Evolutionary conservation across 2,888 invertebrate species (phyloP).

Genomic region (Lissocephala sabroskyi): DNA sequence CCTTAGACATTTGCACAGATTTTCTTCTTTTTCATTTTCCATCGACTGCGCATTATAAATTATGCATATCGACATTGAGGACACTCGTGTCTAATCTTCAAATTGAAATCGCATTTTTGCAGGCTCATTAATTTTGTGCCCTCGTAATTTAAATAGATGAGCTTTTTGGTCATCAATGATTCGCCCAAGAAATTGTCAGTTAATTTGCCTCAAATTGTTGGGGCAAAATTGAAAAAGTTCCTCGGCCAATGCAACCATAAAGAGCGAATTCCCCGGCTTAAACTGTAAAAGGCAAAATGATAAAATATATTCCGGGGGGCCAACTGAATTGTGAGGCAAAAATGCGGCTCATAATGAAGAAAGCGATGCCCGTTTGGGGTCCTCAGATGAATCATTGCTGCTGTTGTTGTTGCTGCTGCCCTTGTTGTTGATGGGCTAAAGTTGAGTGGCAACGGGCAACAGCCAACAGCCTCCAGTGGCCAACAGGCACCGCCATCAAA

Average conservation of each 20-base stretch:
- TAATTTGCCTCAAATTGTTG: constrained; percentile 18
- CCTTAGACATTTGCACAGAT: too few relatives aligned
- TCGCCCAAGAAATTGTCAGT: constrained; percentile 36
- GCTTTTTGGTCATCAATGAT: too few relatives aligned
- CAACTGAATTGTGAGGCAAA: constrained; percentile 48
- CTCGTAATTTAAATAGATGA: constrained; percentile 30
- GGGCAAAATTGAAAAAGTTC: too few relatives aligned
- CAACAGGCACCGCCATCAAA: too few relatives aligned
- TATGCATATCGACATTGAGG: constrained; percentile 49
- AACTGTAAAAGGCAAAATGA: constrained; percentile 34
- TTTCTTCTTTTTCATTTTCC: not conserved
- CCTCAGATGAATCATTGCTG: constrained; percentile 11
- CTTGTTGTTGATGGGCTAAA: constrained; percentile 40
- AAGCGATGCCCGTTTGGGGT: constrained; percentile 22
- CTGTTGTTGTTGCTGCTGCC: constrained; percentile 9
- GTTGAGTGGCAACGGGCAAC: constrained; percentile 39
- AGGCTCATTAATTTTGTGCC: constrained; percentile 45
- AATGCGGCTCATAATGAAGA: constrained; percentile 28
- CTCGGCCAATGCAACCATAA: too few relatives aligned
- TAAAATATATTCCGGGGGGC: constrained; percentile 51
- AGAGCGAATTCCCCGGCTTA: too few relatives aligned
- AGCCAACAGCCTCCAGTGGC: constrained; percentile 18
- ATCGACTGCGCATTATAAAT: constrained; percentile 33
- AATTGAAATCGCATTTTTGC: constrained; percentile 57
- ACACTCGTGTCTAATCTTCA: constrained; percentile 45